Base-by-base conservation (phyloP, 2,797 vertebrate species). In the Aphelocoma californica region DNA sequence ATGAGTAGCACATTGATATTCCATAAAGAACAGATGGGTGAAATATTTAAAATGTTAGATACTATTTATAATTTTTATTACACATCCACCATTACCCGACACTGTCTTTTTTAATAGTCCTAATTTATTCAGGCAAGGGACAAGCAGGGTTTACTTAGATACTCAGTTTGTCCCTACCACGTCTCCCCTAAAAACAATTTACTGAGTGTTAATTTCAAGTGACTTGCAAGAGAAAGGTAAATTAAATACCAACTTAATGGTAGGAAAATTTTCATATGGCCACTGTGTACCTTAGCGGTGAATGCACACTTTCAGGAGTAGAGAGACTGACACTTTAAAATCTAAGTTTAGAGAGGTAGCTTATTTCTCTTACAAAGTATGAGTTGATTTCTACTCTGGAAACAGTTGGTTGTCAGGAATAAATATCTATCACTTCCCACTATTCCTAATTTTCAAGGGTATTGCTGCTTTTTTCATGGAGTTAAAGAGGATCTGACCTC, bases 401-500 rank as follows among this genome's bases (percentile, higher is more conserved):
- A 86, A 81, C 36, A 72, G 54, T 2, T 54, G 23, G 7, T 78
- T 95, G 58, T 86, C 56, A 84, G 58, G 32, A 92, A 90, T 94
- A 95, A 95, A 95, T 79, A 92, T 36, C 65, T 82, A 65, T 86
- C 61, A 24, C 26, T 90, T 90, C 45, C 36, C 36, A 88, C 29
- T 36, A 57, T 66, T 66, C 38, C 60, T 86, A 66, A 67, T 96
- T 96, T 91, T 93, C 60, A 83, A 86, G 62, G 5, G 6, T 56
- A 73, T 58, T 94, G 26, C 47, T 54, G 25, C 56, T 70, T n/a
- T 78, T 86, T 91, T 69, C 36, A 10, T 10, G 29, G 26, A 60
- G 54, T 53, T 88, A 64, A 92, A 88, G 86, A 95, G 51, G 38
- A 73, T 60, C 56, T 96, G 91, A 96, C 81, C 85, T 93, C 80